These are phyloP conservation scores for Nannoperca obscura DNA, from an alignment of 2,797 vertebrate genomes.

Conservation along the genomic window DNA sequence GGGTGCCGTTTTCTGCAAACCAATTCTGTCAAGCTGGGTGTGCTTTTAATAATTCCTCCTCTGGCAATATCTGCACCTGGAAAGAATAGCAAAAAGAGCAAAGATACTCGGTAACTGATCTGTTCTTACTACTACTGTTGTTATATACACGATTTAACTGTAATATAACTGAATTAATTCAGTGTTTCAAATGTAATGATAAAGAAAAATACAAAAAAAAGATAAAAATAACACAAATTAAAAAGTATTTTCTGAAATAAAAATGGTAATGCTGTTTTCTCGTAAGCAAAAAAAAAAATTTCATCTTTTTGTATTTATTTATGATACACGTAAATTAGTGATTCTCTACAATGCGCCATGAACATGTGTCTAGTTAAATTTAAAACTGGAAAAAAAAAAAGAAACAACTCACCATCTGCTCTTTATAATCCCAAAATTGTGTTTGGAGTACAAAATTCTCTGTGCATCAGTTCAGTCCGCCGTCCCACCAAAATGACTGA, in stretches of 20 bases:
- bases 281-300: background rate
- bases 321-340: background rate
- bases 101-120: conserved; percentile 24
- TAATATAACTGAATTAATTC: background rate
- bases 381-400: conserved; percentile 13
- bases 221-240: too few species aligned
- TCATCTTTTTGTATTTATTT: background rate
- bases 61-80: conserved; percentile 61
- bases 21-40: conserved; percentile 26
- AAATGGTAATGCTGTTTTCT: background rate
- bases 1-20: background rate
- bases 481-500: conserved; percentile 51
- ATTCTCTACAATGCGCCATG: background rate
- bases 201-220: background rate
- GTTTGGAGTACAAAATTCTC: background rate
- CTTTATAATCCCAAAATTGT: conserved; percentile 30
- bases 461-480: conserved; percentile 17
- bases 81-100: conserved; percentile 42
- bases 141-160: background rate
- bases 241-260: background rate
- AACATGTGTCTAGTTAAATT: background rate
- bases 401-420: conserved; percentile 66
- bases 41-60: conserved; percentile 52
- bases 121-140: background rate
- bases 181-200: background rate